Conservation (phyloP, 64 coral and sea anemone genomes). For the Dendrophyllia cribrosa region DNA sequence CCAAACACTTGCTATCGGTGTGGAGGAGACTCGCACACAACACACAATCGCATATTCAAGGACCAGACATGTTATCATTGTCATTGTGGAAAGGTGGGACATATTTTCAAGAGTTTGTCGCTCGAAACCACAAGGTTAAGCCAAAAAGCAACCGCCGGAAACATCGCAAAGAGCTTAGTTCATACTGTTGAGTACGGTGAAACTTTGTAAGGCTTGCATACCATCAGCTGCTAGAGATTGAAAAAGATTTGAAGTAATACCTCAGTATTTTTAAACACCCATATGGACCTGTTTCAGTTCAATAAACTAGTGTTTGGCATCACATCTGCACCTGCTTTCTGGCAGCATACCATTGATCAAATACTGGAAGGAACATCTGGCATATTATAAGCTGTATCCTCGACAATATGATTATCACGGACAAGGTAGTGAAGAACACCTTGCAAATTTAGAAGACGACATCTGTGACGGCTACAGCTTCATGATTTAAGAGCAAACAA, state of each 20-base stretch:
- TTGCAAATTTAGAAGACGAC: conserved; percentile 17
- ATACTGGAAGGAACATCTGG: conserved; percentile 18
- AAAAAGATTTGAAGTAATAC: neutral
- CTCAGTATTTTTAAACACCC: neutral
- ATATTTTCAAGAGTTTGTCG: neutral
- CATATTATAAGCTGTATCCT: neutral
- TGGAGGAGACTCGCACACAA: neutral
- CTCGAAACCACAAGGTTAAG: neutral
- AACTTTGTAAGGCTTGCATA: neutral
- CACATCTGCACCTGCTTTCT: conserved; percentile 1
- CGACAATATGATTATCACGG: conserved; percentile 47
- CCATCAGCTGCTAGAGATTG: neutral
- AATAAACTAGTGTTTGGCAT: neutral
- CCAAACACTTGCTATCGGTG: conserved; percentile 28
- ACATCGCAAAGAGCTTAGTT: neutral
- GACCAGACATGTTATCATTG: neutral
- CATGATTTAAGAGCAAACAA: conserved; percentile 8
- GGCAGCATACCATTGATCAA: conserved; percentile 22
- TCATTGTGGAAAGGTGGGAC: conserved; percentile 5
- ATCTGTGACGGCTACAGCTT: neutral
- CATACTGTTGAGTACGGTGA: neutral
- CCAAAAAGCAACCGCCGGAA: neutral
- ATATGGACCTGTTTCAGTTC: neutral
- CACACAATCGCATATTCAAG: conserved; percentile 32
- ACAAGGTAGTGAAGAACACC: conserved; percentile 12